phyloP scores from a whole-genome alignment of 2,888 invertebrate genomes.

The Drosophila pseudotalamancana region DNA sequence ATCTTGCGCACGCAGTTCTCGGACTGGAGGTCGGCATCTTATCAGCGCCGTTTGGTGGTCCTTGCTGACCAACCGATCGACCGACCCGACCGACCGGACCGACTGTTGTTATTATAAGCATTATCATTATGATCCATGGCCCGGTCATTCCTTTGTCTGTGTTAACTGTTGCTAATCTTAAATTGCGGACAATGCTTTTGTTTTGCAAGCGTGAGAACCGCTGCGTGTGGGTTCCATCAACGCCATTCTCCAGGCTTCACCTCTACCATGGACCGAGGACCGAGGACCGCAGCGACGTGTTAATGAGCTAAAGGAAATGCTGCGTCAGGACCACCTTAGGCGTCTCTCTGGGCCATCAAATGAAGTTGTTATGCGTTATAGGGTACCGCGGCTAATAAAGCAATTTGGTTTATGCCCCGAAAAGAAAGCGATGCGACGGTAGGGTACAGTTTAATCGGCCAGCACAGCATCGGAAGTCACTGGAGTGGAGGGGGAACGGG shows the following conservation, averaged over 20 bases:
- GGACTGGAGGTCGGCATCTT: constrained; percentile 53
- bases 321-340: constrained; percentile 63
- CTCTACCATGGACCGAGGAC: neutral
- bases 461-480: constrained; percentile 23
- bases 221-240: constrained; percentile 79
- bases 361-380: constrained; percentile 59
- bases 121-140: constrained; percentile 71
- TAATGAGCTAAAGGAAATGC: constrained; percentile 81
- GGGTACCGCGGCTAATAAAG: constrained; percentile 56
- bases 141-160: constrained; percentile 54
- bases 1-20: constrained; percentile 63
- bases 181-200: constrained; percentile 58
- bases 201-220: constrained; percentile 80
- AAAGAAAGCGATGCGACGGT: constrained; percentile 6
- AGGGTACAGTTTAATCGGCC: constrained; percentile 13
- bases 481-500: constrained; percentile 5
- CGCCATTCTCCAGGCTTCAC: constrained; percentile 11
- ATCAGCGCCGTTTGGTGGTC: constrained; percentile 70
- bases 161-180: constrained; percentile 79
- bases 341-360: constrained; percentile 29
- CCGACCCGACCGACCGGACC: constrained; percentile 3
- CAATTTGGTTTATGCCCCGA: constrained; percentile 43
- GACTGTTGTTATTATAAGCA: constrained; percentile 70
- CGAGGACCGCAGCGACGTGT: constrained; percentile 59
- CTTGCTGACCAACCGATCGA: constrained; percentile 59